These are phyloP conservation scores for Drosophila sproati DNA, from an alignment of 1,140 invertebrate genomes.

Conservation along the genomic window DNA sequence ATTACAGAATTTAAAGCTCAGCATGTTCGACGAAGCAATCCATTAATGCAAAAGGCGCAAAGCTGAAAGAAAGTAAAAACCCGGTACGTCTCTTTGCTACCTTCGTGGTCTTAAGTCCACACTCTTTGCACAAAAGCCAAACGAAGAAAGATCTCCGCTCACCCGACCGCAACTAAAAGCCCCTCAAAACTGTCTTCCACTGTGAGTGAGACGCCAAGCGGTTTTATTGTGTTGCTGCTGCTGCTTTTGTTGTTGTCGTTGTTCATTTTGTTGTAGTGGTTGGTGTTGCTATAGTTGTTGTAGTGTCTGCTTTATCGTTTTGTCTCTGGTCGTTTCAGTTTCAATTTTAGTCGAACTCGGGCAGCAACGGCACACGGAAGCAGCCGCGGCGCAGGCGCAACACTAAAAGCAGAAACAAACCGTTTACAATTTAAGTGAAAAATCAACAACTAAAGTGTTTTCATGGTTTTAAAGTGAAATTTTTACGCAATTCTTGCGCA, in stretches of 20 bases:
- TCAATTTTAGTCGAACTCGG: conserved; percentile 81
- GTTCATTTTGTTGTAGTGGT: conserved; percentile 34
- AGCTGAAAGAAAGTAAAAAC: conserved; percentile 75
- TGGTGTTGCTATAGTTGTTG: conserved; percentile 40
- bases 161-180: conserved; percentile 14
- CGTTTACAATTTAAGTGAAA: conserved; percentile 28
- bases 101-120: conserved; percentile 55
- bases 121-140: conserved; percentile 61
- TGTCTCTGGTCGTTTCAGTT: conserved; percentile 77
- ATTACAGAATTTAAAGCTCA: conserved; percentile 41
- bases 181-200: conserved; percentile 48
- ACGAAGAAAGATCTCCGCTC: conserved; percentile 51
- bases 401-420: conserved; percentile 9
- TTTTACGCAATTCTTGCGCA: conserved; percentile 32
- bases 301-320: conserved; percentile 51
- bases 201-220: conserved; percentile 36
- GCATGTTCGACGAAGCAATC: conserved; percentile 24
- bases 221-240: conserved; percentile 40
- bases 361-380: conserved; percentile 79
- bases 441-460: conserved; percentile 26
- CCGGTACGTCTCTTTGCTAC: conserved; percentile 49
- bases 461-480: conserved; percentile 47
- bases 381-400: conserved; percentile 59
- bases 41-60: conserved; percentile 37
- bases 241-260: conserved; percentile 27